Percentiles rank a stretch among this genome's conserved stretches.
These are phyloP conservation scores for Lycocerus yunnanus DNA, from an alignment of 2,888 invertebrate genomes.

Conservation along the genomic window DNA sequence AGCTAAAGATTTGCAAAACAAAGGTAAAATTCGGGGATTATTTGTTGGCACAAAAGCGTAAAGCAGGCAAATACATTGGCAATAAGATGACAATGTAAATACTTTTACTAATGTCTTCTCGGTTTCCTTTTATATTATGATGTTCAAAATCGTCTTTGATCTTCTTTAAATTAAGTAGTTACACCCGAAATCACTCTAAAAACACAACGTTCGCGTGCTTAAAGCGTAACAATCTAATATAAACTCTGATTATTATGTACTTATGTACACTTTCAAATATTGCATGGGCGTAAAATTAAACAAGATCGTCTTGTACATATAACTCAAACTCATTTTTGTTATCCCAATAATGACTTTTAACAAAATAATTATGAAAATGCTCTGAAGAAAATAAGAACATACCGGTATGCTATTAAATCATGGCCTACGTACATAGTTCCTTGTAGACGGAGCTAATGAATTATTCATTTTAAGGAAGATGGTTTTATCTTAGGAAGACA, in stretches of 20 bases:
- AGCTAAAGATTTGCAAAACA: conserved; percentile 20
- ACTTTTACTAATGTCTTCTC: conserved; percentile 15
- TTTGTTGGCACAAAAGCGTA: conserved; percentile 23
- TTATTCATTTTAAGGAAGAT: conserved; percentile 11
- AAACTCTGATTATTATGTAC: conserved; percentile 8
- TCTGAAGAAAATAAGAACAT: background rate
- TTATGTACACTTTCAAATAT: background rate
- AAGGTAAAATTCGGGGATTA: conserved; percentile 21
- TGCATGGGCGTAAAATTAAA: background rate
- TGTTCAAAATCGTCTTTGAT: conserved; percentile 22
- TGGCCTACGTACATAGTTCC: background rate
- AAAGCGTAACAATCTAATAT: conserved; percentile 13
- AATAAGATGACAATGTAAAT: conserved; percentile 25
- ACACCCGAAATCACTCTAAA: background rate
- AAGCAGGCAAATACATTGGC: conserved; percentile 21
- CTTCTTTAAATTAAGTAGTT: conserved; percentile 20
- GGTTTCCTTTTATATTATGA: conserved; percentile 10
- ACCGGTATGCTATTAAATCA: background rate
- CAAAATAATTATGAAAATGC: background rate
- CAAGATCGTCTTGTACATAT: background rate
- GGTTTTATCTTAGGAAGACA: conserved; percentile 6
- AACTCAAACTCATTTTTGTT: background rate
- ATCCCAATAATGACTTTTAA: background rate
- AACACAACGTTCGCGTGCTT: background rate
- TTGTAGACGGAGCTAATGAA: conserved; percentile 3